Percentiles rank a stretch among this genome's conserved stretches.
These are phyloP conservation scores for Microtus californicus DNA, from an alignment of 2,797 vertebrate species.

Conservation along the genomic window DNA sequence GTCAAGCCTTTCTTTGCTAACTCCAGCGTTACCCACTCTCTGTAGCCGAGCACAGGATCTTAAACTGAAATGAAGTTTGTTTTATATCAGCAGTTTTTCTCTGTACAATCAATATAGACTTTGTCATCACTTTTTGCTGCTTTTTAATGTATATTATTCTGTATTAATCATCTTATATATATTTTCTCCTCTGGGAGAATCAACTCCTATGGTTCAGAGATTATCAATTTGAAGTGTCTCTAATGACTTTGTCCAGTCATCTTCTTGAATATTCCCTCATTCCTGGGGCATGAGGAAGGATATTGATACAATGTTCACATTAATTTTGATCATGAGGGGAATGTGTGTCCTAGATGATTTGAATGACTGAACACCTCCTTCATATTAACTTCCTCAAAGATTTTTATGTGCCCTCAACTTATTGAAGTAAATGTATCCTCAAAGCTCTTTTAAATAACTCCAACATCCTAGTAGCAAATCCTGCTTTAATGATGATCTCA, in stretches of 20 bases:
- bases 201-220: not conserved
- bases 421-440: not conserved
- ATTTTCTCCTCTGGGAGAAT: not conserved
- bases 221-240: not conserved
- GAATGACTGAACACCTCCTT: not conserved
- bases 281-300: not conserved
- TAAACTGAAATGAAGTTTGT: not conserved
- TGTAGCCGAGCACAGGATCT: not conserved
- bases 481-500: not conserved
- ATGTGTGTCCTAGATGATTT: conserved; percentile 24
- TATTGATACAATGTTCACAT: conserved; percentile 22
- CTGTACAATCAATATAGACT: not conserved
- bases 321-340: conserved; percentile 51
- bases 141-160: not conserved
- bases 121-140: not conserved
- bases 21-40: not conserved
- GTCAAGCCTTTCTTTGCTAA: not conserved
- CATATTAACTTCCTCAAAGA: conserved; percentile 20
- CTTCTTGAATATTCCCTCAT: not conserved
- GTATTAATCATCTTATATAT: conserved; percentile 7
- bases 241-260: not conserved
- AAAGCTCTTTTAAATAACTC: conserved; percentile 27
- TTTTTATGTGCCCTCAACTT: conserved; percentile 47
- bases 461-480: not conserved
- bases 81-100: conserved; percentile 6